Conservation (phyloP, 2,888 invertebrate genomes). For the Invenusta paracnida region DNA sequence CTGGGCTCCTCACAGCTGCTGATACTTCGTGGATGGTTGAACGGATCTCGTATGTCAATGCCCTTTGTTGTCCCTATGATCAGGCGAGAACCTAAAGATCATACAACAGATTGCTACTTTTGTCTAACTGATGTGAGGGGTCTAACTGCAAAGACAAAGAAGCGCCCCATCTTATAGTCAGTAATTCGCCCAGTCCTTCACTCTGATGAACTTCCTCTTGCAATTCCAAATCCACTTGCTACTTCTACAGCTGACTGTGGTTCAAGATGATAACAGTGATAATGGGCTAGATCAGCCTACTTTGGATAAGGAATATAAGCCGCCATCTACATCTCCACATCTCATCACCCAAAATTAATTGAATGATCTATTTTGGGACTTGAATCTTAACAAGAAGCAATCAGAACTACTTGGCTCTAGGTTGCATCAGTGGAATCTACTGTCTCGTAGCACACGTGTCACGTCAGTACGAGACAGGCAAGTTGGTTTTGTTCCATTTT, state of each 20-base stretch:
- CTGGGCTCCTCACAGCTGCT: background rate
- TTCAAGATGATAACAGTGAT: background rate
- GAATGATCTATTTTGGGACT: background rate
- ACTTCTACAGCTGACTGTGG: background rate
- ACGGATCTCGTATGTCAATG: background rate
- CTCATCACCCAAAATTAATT: background rate
- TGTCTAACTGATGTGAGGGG: background rate
- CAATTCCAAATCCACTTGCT: background rate
- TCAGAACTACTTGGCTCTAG: background rate
- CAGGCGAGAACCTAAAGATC: background rate
- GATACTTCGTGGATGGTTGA: background rate
- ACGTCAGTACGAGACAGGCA: background rate
- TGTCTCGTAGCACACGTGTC: background rate
- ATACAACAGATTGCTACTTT: background rate
- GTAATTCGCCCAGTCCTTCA: background rate
- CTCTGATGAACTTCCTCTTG: background rate
- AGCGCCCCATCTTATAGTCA: background rate
- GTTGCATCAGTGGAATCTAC: background rate
- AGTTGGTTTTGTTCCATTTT: slow-evolving; percentile 8
- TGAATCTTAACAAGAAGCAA: background rate
- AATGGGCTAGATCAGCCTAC: background rate
- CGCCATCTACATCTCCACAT: background rate
- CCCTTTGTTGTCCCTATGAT: background rate
- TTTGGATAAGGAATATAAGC: background rate
- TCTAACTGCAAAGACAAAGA: background rate